Evolutionary conservation across 1,140 invertebrate genomes (phyloP), one percentile per base, ranked within the genome.

Genomic region (Sarcophaga peregrina): DNA sequence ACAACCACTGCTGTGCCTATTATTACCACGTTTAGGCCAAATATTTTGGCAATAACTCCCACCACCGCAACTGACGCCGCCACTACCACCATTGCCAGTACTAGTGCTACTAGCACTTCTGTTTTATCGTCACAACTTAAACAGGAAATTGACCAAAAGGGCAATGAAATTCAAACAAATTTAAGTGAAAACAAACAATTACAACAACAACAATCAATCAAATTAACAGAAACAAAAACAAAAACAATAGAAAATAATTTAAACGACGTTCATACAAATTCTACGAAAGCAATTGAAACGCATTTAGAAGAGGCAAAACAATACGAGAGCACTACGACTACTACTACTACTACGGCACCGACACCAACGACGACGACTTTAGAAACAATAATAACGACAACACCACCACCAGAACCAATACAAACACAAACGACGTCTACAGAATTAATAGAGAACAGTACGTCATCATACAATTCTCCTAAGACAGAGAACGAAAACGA

Each of bases 81-180:
- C 25, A 37, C 25, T 1, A 37, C 25, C 25, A 37, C 25, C 25
- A 37, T 37, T 4, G 25, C 25, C 25, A 37, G 25, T 37, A 37
- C 25, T 37, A 4, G 1, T 37, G 4, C 25, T 37, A 37, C 25
- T 37, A 37, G 25, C 25, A 37, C 25, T 37, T 37, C 25, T 37
- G 25, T 37, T 37, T 37, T 37, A 20, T 7, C n/a, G 9, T 8
- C 62, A 8, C 0, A 17, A 8, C 20, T 68, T 68, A 8, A 25
- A 68, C 62, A 48, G 75, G 75, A 78, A 78, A 47, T 78, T 78
- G 75, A 78, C 75, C 75, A 78, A 78, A 78, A 78, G 50, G 75
- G 75, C 75, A 78, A 52, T 47, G 11, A 78, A 17, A 46, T 45
- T 75, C 10, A 73, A 25, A 58, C 13, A 58, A 58, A 58, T 58